phyloP scores from a whole-genome alignment of 2,113 vertebrate genomes.

The Conger conger region DNA sequence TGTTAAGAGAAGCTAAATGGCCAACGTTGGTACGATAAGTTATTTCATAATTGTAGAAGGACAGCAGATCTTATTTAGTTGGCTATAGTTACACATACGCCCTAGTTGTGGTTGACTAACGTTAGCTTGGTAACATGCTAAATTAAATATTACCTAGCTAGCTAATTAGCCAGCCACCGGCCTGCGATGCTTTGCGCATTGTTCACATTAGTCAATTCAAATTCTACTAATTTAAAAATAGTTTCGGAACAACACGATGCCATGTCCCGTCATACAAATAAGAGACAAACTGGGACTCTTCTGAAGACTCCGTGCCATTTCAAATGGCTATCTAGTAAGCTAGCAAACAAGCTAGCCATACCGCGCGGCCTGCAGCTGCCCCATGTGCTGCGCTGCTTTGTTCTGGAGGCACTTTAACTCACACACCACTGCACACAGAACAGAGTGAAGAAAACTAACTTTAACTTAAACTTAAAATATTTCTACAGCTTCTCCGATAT shows the following conservation, averaged over 20 bases:
- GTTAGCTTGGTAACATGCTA: not conserved
- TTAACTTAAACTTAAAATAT: slow-evolving; percentile 33
- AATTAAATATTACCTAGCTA: not conserved
- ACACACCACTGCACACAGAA: slow-evolving; percentile 64
- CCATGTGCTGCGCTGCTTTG: slow-evolving; percentile 65
- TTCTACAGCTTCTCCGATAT: not conserved
- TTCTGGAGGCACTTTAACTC: slow-evolving; percentile 65
- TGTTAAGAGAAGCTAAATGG: not conserved
- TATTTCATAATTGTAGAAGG: not conserved
- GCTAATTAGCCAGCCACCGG: not conserved
- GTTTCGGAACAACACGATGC: not conserved
- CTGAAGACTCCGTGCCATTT: not conserved
- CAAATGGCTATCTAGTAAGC: not conserved
- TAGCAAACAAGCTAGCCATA: slow-evolving; percentile 22
- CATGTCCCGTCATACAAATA: not conserved
- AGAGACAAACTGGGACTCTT: not conserved
- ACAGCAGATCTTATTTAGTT: not conserved
- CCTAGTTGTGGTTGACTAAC: not conserved
- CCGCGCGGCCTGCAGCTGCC: slow-evolving; percentile 60
- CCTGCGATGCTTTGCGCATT: slow-evolving; percentile 20
- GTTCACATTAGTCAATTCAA: not conserved
- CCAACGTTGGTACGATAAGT: not conserved
- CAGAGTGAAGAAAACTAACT: slow-evolving; percentile 47
- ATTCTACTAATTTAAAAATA: slow-evolving; percentile 4
- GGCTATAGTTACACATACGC: not conserved